Base-by-base conservation (phyloP, 2,797 vertebrate species). In the Echiichthys vipera region DNA sequence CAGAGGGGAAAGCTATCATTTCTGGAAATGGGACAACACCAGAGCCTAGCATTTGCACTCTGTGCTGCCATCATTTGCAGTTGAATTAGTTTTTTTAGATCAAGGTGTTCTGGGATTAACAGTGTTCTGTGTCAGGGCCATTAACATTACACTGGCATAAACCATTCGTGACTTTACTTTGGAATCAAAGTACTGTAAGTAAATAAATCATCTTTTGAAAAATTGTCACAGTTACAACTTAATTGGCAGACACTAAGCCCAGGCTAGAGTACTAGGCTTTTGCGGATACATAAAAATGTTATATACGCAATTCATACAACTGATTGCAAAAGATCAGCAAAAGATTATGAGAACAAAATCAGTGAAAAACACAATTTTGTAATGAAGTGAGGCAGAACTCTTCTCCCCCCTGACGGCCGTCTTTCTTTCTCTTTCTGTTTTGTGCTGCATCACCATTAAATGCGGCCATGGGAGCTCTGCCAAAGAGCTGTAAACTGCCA, bases 381-480 rank as follows among this genome's bases (percentile, higher is more conserved):
- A 53, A 67, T 50, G 29, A 42, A 65, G 46, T 79, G 56, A 75
- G 58, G 65, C 53, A 61, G 53, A 55, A 27, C 46, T 50, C 34
- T 24, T 67, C 27, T 13, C 3, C 15, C 20, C 54, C 43, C 7
- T 10, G 14, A 50, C 24, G 51, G 14, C 53, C 24, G 51, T 77
- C 57, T 65, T n/a, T 32, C 45, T 68, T 71, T 70, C 55, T 80
- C 62, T 83, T 54, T 83, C 54, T 20, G 30, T 85, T 84, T 90
- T 85, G 74, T 90, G 88, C 89, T 90, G 84, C 84, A 90, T 90
- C 86, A 89, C 80, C 78, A 76, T 76, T 85, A 86, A 87, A 86
- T 76, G 79, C 37, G 50, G 80, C 84, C 78, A 83, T 63, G 83
- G 87, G 87, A 91, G 75, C 79, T 65, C 77, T 87, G 90, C 89